These are phyloP conservation scores for Pteruthius melanotis DNA, from an alignment of 2,113 vertebrate genomes.

Conservation along the genomic window DNA sequence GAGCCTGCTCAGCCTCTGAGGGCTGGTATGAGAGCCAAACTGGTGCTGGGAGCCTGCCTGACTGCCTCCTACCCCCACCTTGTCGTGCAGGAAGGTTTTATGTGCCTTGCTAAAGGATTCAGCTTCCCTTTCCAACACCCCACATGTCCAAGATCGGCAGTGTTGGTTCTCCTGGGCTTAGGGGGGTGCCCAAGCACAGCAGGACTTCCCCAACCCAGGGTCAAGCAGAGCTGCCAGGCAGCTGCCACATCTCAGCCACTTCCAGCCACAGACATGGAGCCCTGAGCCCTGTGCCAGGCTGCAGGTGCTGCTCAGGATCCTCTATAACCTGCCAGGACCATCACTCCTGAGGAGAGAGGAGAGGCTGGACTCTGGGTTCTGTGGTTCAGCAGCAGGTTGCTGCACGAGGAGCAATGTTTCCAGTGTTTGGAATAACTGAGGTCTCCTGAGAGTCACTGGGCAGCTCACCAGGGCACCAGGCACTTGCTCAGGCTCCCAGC, in stretches of 20 bases:
- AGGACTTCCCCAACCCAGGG: neutral
- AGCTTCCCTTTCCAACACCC: neutral
- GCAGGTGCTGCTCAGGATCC: neutral
- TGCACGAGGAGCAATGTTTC: fast-evolving
- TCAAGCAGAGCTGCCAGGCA: neutral
- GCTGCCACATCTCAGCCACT: neutral
- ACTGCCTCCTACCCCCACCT: neutral
- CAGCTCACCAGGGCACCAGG: neutral
- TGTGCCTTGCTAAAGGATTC: neutral
- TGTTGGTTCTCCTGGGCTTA: neutral
- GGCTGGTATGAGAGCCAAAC: neutral
- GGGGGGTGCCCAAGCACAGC: fast-evolving
- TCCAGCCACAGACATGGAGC: neutral
- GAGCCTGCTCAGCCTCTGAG: neutral
- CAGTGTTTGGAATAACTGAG: neutral
- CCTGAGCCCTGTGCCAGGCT: neutral
- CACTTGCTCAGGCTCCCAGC: neutral
- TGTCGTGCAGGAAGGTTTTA: neutral
- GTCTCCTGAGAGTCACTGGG: neutral
- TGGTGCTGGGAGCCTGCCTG: neutral
- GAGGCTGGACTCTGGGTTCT: fast-evolving
- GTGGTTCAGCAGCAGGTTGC: neutral
- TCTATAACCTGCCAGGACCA: neutral
- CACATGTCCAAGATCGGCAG: fast-evolving
- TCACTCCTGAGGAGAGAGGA: neutral